Conservation (phyloP, 2,113 vertebrate species). For the Pteropus alecto region DNA sequence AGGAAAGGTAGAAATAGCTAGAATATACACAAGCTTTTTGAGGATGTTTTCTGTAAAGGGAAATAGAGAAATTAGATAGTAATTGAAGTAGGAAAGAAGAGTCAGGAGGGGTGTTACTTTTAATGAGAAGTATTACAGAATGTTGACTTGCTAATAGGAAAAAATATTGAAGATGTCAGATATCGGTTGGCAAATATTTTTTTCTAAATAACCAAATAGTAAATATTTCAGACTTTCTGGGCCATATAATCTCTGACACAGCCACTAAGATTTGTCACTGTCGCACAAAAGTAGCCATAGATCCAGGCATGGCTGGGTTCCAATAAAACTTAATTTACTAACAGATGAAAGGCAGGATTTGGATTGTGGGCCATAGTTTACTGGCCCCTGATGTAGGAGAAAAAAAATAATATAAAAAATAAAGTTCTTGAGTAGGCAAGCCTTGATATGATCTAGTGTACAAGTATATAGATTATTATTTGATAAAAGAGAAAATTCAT, state of each 20-base stretch:
- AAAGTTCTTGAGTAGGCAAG: not conserved
- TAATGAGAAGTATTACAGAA: not conserved
- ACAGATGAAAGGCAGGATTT: not conserved
- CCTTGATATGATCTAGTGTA: not conserved
- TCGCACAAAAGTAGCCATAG: not conserved
- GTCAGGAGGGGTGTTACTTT: not conserved
- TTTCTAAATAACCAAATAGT: not conserved
- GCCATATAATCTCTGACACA: not conserved
- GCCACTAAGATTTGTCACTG: not conserved
- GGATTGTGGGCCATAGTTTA: not conserved
- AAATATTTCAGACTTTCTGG: constrained; percentile 1
- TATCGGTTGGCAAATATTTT: not conserved
- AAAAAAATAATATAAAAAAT: constrained; percentile 1
- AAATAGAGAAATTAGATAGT: not conserved
- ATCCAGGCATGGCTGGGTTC: not conserved
- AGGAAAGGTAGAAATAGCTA: not conserved
- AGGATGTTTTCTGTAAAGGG: not conserved
- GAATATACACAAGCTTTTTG: not conserved
- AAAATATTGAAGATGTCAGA: not conserved
- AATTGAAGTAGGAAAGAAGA: not conserved
- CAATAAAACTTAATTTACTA: not conserved
- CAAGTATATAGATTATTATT: not conserved
- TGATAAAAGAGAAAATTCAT: not conserved
- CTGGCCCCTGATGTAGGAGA: not conserved
- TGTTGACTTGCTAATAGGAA: not conserved